phyloP scores from a whole-genome alignment of 1,140 invertebrate genomes.

The Drosophila persimilis region DNA sequence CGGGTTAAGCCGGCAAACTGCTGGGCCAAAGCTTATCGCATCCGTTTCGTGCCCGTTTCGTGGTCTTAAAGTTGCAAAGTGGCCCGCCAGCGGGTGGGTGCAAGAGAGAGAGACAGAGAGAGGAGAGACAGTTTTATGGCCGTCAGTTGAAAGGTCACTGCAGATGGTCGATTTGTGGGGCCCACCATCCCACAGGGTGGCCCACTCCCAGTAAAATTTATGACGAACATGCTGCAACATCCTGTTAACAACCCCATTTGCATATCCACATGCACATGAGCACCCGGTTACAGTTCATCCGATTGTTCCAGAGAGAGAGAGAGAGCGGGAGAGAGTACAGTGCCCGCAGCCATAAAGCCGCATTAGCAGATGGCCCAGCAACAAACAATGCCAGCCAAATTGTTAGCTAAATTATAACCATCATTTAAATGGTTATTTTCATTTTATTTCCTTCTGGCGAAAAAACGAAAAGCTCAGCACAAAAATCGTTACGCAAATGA shows the following conservation, averaged over 20 bases:
- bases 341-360: slow-evolving; percentile 67
- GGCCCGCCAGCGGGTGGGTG: slow-evolving; percentile 28
- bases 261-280: slow-evolving; percentile 64
- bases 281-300: slow-evolving; percentile 13
- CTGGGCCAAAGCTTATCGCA: slow-evolving; percentile 53
- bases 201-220: slow-evolving; percentile 51
- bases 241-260: slow-evolving; percentile 69
- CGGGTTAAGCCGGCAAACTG: slow-evolving; percentile 57
- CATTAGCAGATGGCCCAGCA: slow-evolving; percentile 66
- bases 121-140: slow-evolving; percentile 69
- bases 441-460: slow-evolving; percentile 30
- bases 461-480: slow-evolving; percentile 67
- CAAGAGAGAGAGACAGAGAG: not conserved
- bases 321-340: slow-evolving; percentile 17
- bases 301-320: slow-evolving; percentile 34
- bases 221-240: slow-evolving; percentile 76
- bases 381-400: slow-evolving; percentile 56
- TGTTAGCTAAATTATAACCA: slow-evolving; percentile 76
- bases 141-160: slow-evolving; percentile 76
- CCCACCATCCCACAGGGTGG: slow-evolving; percentile 17
- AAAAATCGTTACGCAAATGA: slow-evolving; percentile 67
- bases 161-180: slow-evolving; percentile 74
- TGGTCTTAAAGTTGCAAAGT: slow-evolving; percentile 66
- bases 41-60: slow-evolving; percentile 24
- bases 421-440: slow-evolving; percentile 68